Base-by-base conservation (phyloP, 2,888 invertebrate genomes). In the Athrips mouffetella region DNA sequence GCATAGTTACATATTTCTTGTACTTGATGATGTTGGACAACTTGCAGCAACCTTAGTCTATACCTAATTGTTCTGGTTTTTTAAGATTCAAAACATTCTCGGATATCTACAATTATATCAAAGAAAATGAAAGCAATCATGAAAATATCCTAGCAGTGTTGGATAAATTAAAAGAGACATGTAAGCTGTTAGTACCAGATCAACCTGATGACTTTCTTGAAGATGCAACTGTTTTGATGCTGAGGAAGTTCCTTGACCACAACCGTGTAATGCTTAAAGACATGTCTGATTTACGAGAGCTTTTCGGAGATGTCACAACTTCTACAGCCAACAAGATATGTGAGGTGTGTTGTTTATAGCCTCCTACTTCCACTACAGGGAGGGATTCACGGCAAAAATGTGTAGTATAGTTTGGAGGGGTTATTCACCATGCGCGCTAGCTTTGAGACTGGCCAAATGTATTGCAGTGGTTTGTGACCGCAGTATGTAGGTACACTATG, bases 231-330 rank as follows among this genome's bases (percentile, higher is more conserved):
- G 77, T 93, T 0, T 89, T 90, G 60, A 76, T 91, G 0, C 76
- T 94, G 1, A 81, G 90, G 58, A 76, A 93, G 67, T 91, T 94
- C 61, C 73, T 93, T 1, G 89, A 91, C 45, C 89, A 91, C 48
- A 89, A 89, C 45, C 78, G 90, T 45, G 83, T 93, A 6, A 89
- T 90, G 67, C 79, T 90, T 30, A 90, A 90, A 55, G 91, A 92
- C 65, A 70, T 89, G 1, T 79, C 88, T 2, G 78, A 90, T 46
- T 68, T 94, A 10, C 86, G 90, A 49, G 86, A 90, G 48, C 87
- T 89, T 58, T 92, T 93, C 72, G 93, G 93, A 0, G 77, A 82
- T 33, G 86, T 91, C 20, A 84, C 89, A 1, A 78, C 86, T 5
- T 74, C 88, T 4, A 85, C 80, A 0, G 90, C 90, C 18, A 84